Conservation (phyloP, 2,113 vertebrate species). For the Trochalopteron elliotii region DNA sequence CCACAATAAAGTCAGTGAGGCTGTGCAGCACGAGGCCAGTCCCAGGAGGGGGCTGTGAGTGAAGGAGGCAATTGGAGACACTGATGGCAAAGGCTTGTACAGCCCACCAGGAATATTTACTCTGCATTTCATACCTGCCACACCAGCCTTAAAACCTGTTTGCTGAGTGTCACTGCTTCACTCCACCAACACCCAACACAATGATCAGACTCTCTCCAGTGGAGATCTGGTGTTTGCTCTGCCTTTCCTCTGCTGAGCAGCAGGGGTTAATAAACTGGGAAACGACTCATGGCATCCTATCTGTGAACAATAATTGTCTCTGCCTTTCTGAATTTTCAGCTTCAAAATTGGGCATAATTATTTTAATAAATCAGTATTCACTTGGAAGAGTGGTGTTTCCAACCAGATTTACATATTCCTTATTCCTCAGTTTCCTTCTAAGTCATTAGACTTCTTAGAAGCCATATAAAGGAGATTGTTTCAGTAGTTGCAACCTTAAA, state of each 20-base stretch:
- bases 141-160: constrained; percentile 42
- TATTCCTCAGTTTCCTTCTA: not conserved
- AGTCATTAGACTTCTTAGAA: constrained; percentile 48
- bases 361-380: not conserved
- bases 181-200: constrained; percentile 26
- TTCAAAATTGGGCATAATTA: not conserved
- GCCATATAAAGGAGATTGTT: constrained; percentile 11
- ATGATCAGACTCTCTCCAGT: not conserved
- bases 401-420: not conserved
- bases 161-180: constrained; percentile 35
- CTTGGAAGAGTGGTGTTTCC: not conserved
- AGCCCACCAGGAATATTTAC: constrained; percentile 43
- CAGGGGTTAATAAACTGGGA: not conserved
- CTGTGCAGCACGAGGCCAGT: not conserved
- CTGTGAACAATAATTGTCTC: not conserved
- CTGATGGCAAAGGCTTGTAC: constrained; percentile 23
- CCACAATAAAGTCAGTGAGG: constrained; percentile 47
- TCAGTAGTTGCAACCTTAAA: constrained; percentile 69
- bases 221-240: not conserved
- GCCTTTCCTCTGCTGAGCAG: not conserved
- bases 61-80: constrained; percentile 29
- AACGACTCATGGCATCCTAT: not conserved
- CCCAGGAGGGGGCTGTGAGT: not conserved
- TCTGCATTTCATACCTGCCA: constrained; percentile 49
- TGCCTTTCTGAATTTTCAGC: not conserved